Base-by-base conservation (phyloP, 2,888 invertebrate genomes). In the Synanthedon myopaeformis region DNA sequence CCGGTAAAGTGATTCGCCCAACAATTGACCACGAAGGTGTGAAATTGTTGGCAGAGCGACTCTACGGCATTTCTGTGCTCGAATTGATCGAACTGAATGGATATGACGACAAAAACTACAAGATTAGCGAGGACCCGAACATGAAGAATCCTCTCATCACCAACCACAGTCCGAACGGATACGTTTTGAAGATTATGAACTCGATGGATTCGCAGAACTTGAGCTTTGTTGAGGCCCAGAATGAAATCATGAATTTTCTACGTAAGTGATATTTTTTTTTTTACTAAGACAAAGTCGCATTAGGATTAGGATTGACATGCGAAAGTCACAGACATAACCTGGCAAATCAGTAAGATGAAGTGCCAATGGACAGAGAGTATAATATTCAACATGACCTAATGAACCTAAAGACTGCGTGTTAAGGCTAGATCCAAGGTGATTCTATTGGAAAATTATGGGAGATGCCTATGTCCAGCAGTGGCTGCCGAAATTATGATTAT, bases 131-230 rank as follows among this genome's bases (percentile, higher is more conserved):
- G 58, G 86, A 87, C 10, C 82, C 87, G 0, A 88, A 88, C 56
- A 84, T 89, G 56, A 88, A 89, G 69, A 93, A 92, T 74, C 89
- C 91, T 0, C 67, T 92, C 17, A 89, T 91, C 56, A 79, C 86
- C 0, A 69, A 79, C 3, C 84, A 89, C 58, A 86, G 87, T 58
- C 80, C 89, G 0, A 72, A 91, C 61, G 94, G 93, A 0, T 94
- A 94, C 68, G 92, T 95, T 17, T 77, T 97, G 55, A 97, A 97
- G 88, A 90, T 97, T 52, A 88, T 95, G 62, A 97, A 97, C 79
- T 90, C 93, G 0, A 81, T 94, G 71, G 96, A 96, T 74, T 94
- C 96, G 0, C 87, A 90, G 65, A 92, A 93, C 51, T 72, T 84
- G 0, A 74, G 76, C 1, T 87, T 92, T 17, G 88, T 95, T 6